Evolutionary conservation across 2,113 vertebrate genomes (phyloP).

Genomic region (Bos indicus): DNA sequence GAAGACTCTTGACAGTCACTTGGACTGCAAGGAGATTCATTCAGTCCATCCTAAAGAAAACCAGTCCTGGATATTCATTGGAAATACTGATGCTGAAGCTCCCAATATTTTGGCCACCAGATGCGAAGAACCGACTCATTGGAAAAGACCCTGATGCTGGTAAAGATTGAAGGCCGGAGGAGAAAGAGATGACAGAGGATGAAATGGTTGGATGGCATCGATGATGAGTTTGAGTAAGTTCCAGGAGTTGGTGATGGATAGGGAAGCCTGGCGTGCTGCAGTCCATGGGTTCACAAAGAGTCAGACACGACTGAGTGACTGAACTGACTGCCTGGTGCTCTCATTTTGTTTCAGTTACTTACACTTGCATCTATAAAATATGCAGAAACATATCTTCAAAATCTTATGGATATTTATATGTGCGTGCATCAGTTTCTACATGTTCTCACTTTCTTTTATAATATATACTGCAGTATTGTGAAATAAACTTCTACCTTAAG

Average conservation of each 20-base stretch:
- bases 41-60: not conserved
- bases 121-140: not conserved
- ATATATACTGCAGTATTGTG: not conserved
- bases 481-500: not conserved
- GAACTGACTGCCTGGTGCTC: not conserved
- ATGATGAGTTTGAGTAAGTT: not conserved
- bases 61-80: not conserved
- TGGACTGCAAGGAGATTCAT: not conserved
- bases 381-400: not conserved
- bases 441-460: not conserved
- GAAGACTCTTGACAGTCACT: not conserved
- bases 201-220: not conserved
- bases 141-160: not conserved
- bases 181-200: not conserved
- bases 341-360: not conserved
- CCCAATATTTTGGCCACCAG: not conserved
- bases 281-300: not conserved
- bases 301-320: not conserved
- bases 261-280: accelerated
- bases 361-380: not conserved
- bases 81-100: not conserved
- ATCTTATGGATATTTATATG: not conserved
- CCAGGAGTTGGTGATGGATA: not conserved
- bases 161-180: not conserved
- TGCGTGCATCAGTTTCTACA: not conserved